Evolutionary conservation across 1,140 invertebrate genomes (phyloP).

Genomic region (Dendrolimus kikuchii): DNA sequence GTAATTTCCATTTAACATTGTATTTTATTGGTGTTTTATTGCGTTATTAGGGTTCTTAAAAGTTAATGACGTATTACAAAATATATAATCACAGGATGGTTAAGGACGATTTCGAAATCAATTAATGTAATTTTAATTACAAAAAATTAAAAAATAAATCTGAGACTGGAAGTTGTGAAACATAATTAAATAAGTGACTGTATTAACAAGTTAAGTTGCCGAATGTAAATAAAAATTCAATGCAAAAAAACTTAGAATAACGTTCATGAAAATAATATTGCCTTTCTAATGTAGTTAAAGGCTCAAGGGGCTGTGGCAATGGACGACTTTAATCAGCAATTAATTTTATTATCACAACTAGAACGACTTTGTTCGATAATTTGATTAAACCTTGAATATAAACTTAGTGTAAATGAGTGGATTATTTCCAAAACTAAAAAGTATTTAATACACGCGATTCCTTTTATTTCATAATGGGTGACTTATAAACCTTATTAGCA

Average conservation of each 20-base stretch:
- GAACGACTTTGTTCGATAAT: not conserved
- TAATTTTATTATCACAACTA: not conserved
- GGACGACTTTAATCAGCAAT: not conserved
- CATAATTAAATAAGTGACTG: not conserved
- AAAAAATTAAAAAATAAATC: too few species aligned
- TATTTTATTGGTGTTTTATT: not conserved
- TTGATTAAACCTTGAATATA: not conserved
- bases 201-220: not conserved
- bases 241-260: constrained; percentile 14
- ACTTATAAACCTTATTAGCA: constrained; percentile 48
- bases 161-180: too few species aligned
- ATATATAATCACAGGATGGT: not conserved
- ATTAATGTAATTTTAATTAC: too few species aligned
- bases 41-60: not conserved
- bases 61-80: not conserved
- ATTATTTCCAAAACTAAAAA: constrained; percentile 1
- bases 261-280: constrained; percentile 24
- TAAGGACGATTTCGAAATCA: too few species aligned
- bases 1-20: constrained; percentile 2
- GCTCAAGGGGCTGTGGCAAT: constrained; percentile 1
- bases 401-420: not conserved
- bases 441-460: not conserved
- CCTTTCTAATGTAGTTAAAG: constrained; percentile 41
- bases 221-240: constrained; percentile 9
- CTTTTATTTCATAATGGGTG: constrained; percentile 41